Evolutionary conservation across 1,140 invertebrate genomes (phyloP), one percentile per base, ranked within the genome.

Genomic region (Cardiocondyla obscurior): DNA sequence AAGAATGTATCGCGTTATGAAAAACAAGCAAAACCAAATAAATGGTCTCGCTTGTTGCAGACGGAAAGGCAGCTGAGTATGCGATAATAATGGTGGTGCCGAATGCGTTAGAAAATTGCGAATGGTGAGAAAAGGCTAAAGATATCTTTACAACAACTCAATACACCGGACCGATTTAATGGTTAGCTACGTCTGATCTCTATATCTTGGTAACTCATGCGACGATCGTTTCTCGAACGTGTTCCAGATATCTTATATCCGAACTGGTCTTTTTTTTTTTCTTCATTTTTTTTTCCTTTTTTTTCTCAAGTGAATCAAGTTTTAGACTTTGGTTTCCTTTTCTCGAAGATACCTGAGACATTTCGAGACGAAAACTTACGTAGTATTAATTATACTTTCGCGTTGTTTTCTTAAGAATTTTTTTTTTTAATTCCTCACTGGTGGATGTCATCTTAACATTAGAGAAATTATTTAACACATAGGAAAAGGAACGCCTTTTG

Each of bases 141-240:
- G 85, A 91, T 90, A 91, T 90, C 87, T 86, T 88, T 89, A 90
- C 88, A 91, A 91, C 88, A 86, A 89, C 87, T 92, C 90, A 90
- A 91, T 90, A 73, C 84, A 84, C 81, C 88, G 89, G 83, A 83
- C 82, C 82, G 83, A 79, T 84, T 70, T 92, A 92, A 91, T 90
- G 83, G 91, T 87, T 89, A 91, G 88, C 88, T 91, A 86, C 77
- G 77, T 81, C 44, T 62, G 77, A 87, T 77, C 60, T 81, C 55
- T 81, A 81, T 74, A 76, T 70, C 58, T 82, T 74, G 77, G 44
- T 82, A 88, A 51, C 73, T 70, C 70, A 49, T 72, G 67, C 51
- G 57, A 33, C 60, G 44, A 83, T 83, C 57, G 65, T 39, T 77
- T 62, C 53, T 65, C 70, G 53, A 51, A 42, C 25, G 62, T 74